Evolutionary conservation across 1,140 invertebrate species (phyloP).

Genomic region (Apis laboriosa): DNA sequence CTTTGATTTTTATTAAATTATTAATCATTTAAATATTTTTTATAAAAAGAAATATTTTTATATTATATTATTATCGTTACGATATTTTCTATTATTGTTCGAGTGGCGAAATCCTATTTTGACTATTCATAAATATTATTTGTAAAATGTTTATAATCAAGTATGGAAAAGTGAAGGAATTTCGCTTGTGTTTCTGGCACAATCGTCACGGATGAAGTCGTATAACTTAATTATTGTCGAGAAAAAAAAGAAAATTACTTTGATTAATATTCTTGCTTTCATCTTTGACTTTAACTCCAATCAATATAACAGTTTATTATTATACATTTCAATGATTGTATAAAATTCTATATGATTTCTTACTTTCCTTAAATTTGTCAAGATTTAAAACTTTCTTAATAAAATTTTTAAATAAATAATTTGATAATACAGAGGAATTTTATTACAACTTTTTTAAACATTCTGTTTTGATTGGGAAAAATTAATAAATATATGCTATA

Average conservation of each 20-base stretch:
- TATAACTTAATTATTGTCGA: slow-evolving; percentile 9
- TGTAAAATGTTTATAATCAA: not conserved
- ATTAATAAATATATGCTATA: not conserved
- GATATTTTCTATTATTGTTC: no score
- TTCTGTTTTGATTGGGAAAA: not conserved
- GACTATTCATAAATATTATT: not conserved
- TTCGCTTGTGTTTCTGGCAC: slow-evolving; percentile 19
- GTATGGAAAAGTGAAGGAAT: not conserved
- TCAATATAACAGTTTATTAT: not conserved
- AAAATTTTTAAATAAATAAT: not conserved
- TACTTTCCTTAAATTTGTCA: not conserved
- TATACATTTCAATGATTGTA: not conserved
- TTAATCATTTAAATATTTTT: no score
- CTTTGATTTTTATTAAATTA: no score
- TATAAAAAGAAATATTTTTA: no score
- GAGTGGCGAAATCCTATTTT: not conserved
- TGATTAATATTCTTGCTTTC: slow-evolving; percentile 9
- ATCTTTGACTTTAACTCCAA: slow-evolving; percentile 14
- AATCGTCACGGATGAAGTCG: slow-evolving; percentile 8
- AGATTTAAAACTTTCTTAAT: not conserved
- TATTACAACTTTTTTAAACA: no score
- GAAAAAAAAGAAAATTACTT: not conserved
- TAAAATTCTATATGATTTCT: not conserved
- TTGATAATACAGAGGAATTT: no score
- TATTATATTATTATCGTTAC: no score